Conservation (phyloP, 2,888 invertebrate species). For the Sialis lutaria region DNA sequence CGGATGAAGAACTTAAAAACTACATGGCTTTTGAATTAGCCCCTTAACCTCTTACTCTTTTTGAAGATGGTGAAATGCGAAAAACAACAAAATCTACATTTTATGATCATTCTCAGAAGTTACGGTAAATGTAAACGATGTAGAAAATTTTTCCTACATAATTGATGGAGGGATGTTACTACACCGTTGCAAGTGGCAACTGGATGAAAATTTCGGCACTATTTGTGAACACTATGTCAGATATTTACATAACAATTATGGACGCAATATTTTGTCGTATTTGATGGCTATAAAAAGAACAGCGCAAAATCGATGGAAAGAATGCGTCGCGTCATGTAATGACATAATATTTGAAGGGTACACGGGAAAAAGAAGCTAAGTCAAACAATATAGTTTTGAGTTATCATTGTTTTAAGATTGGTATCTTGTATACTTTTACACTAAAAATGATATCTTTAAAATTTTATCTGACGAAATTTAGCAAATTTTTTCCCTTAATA, state of each 20-base stretch:
- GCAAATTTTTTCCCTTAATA: too few species aligned
- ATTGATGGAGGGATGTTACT: slow-evolving; percentile 8
- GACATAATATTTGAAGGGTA: too few species aligned
- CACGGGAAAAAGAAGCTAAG: too few species aligned
- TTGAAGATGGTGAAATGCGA: slow-evolving; percentile 5
- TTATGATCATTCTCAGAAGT: slow-evolving; percentile 9
- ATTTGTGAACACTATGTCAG: slow-evolving; percentile 4
- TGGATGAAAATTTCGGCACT: slow-evolving; percentile 8
- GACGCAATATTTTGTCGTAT: slow-evolving; percentile 6
- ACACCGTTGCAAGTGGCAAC: slow-evolving; percentile 8
- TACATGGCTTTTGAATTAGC: slow-evolving; percentile 9
- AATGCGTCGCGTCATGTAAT: neutral
- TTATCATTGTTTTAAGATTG: too few species aligned
- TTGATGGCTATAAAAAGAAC: slow-evolving; percentile 8
- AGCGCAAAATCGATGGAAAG: slow-evolving; percentile 7
- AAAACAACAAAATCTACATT: slow-evolving; percentile 8
- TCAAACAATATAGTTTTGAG: too few species aligned
- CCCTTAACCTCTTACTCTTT: slow-evolving; percentile 6
- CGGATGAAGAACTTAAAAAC: slow-evolving; percentile 9
- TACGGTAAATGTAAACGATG: slow-evolving; percentile 4
- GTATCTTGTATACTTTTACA: too few species aligned
- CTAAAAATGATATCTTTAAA: too few species aligned
- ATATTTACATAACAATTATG: slow-evolving; percentile 8
- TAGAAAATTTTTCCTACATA: slow-evolving; percentile 6
- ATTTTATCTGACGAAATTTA: too few species aligned